These are phyloP conservation scores for Pangasianodon hypophthalmus DNA, from an alignment of 2,113 vertebrate genomes.

Conservation along the genomic window DNA sequence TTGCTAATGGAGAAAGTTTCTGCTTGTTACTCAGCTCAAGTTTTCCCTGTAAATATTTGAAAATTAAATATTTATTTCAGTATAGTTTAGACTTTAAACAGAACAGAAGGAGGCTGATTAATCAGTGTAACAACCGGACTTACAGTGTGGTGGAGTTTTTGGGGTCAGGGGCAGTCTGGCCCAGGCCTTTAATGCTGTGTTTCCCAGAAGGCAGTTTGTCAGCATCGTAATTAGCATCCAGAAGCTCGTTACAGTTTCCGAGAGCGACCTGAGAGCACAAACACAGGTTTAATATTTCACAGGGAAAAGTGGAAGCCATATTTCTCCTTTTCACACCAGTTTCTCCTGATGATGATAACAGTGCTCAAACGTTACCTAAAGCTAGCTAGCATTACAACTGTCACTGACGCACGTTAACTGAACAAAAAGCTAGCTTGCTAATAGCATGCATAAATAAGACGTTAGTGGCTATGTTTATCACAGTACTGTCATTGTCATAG, in stretches of 20 bases:
- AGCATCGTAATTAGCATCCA: conserved; percentile 80
- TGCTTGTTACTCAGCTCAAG: not conserved
- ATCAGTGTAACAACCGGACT: conserved; percentile 60
- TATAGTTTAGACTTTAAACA: not conserved
- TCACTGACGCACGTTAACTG: not conserved
- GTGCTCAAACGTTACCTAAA: not conserved
- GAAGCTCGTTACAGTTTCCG: conserved; percentile 81
- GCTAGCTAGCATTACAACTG: not conserved
- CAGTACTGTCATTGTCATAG: not conserved
- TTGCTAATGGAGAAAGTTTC: no score
- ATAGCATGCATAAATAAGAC: not conserved
- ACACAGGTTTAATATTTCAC: not conserved
- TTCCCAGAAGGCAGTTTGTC: conserved; percentile 76
- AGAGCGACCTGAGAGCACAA: conserved; percentile 79
- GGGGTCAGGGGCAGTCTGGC: conserved; percentile 79
- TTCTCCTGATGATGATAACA: not conserved
- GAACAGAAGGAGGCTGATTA: not conserved
- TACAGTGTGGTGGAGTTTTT: conserved; percentile 72
- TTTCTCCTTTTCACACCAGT: not conserved
- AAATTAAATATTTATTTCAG: not conserved
- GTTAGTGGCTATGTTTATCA: not conserved
- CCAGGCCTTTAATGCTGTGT: conserved; percentile 87
- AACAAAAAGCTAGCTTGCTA: not conserved
- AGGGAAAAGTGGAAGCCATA: not conserved
- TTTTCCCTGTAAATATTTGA: not conserved